Evolutionary conservation across 2,888 invertebrate species (phyloP).

Genomic region (Lasius fuliginosus): DNA sequence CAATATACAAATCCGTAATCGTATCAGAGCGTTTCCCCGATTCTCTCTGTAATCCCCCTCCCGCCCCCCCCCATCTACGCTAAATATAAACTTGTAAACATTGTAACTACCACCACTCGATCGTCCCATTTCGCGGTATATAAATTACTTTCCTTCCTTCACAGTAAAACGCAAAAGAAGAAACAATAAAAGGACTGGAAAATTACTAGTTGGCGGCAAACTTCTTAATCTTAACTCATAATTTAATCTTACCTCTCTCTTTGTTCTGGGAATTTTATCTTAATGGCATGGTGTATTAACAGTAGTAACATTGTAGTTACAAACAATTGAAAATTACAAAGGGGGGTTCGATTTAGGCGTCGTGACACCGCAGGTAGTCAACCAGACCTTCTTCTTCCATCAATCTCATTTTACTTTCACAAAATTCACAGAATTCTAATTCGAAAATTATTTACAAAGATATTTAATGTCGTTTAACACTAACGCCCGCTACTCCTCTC

Average conservation of each 20-base stretch:
- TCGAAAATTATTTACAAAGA: constrained; percentile 52
- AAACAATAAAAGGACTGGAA: constrained; percentile 24
- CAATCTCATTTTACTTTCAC: constrained; percentile 39
- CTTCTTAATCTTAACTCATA: constrained; percentile 16
- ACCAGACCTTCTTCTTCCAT: constrained; percentile 3
- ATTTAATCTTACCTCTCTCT: constrained; percentile 17
- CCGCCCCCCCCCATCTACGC: neutral
- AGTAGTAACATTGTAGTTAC: neutral
- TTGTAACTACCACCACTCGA: constrained; percentile 13
- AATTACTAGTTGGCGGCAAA: neutral
- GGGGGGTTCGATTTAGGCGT: constrained; percentile 4
- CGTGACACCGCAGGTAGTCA: neutral
- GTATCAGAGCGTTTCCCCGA: constrained; percentile 20
- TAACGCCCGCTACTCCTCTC: constrained; percentile 38
- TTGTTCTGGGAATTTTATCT: neutral
- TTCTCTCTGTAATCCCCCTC: neutral
- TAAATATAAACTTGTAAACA: constrained; percentile 29
- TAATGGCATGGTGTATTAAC: too few species aligned
- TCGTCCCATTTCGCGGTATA: constrained; percentile 18
- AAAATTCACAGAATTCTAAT: constrained; percentile 39
- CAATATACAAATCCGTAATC: constrained; percentile 15
- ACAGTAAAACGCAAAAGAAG: neutral
- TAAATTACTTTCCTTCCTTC: constrained; percentile 31
- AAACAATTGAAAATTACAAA: neutral
- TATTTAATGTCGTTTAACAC: constrained; percentile 32